Evolutionary conservation across 2,113 vertebrate genomes (phyloP), one percentile per base, ranked within the genome.

Genomic region (Hyla sarda): DNA sequence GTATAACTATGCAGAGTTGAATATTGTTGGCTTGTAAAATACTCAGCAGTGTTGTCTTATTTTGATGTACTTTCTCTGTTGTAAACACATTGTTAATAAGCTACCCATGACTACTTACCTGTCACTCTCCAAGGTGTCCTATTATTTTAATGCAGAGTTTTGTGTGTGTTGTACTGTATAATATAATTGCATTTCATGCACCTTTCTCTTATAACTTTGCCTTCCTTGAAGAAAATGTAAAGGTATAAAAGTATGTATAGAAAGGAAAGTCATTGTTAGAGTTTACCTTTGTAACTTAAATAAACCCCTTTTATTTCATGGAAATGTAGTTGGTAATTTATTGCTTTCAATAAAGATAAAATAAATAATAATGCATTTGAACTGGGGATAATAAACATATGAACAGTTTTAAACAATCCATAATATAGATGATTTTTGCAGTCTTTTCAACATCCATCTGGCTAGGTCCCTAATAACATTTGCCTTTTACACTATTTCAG

Each of bases 21-120:
- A 94, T 96, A 95, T 96, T 95, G 93, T 96, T 96, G 96, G 95
- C 96, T 97, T 98, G 95, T 96, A 97, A 97, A 93, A 96, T 97
- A 96, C 89, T 93, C 93, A 96, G 94, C 94, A 93, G 89, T 95
- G 93, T 97, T 95, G 95, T 97, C 95, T 93, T 95, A 94, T 91
- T 96, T 96, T 97, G 95, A 95, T 96, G 96, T 97, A 95, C 94
- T 95, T 95, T 95, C 93, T 96, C 96, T 96, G 96, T 95, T 97
- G 91, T 97, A 95, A 93, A 95, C 94, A 93, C 92, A 94, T 97
- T 96, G 94, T 94, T 96, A 94, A 93, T 90, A 92, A 93, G 92
- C 93, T 93, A 94, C 92, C 52, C 90, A 91, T 92, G 93, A 94
- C 91, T 52, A 92, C 91, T 94, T 94, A 91, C 92, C 86, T 94